Evolutionary conservation across 2,113 vertebrate genomes (phyloP), one percentile per base, ranked within the genome.

Genomic region (Eira barbara): DNA sequence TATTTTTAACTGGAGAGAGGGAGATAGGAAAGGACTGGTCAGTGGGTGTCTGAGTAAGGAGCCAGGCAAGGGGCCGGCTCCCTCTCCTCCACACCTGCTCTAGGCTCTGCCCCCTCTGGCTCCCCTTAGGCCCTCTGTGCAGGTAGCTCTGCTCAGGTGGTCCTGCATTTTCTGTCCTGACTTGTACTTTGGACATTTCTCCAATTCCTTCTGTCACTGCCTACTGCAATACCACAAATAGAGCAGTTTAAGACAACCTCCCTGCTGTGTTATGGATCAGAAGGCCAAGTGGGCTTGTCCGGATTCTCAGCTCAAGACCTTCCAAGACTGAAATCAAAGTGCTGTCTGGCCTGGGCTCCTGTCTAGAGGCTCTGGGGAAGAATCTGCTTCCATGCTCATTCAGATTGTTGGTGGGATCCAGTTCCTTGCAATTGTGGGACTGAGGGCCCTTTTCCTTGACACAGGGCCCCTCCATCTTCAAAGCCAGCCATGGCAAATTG

Each of bases 1-100:
- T 67, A 31, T 49, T 94, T 89, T 49, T 73, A 82, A 31, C 13
- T 49, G 42, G 57, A 78, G 79, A 42, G 79, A 82, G n/a, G 20
- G 31, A 34, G 39, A 55, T 29, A 17, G 63, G 39, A 73, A 36
- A 59, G 85, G 61, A 21, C 47, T 76, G 55, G 42, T n/a, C n/a
- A 45, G 27, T 65, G n/a, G 63, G 52, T 2, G 1, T 45, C 10
- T 76, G 79, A 39, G 42, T 31, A 1, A 4, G 20, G 49, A 69
- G 34, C 52, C 47, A 25, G 81, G 59, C 3, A 3, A 31, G 42
- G 36, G 67, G 6, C 80, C 31, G 3, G 21, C 71, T 52, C 27
- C 25, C 10, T 34, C 21, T 2, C 10, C 0, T 6, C 18, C 25
- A 4, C 15, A 39, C 31, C 12, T 7, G 1, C 34, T 12, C 29